Base-by-base conservation (phyloP, 2,888 invertebrate species). In the Aleiodes leptofemur region DNA sequence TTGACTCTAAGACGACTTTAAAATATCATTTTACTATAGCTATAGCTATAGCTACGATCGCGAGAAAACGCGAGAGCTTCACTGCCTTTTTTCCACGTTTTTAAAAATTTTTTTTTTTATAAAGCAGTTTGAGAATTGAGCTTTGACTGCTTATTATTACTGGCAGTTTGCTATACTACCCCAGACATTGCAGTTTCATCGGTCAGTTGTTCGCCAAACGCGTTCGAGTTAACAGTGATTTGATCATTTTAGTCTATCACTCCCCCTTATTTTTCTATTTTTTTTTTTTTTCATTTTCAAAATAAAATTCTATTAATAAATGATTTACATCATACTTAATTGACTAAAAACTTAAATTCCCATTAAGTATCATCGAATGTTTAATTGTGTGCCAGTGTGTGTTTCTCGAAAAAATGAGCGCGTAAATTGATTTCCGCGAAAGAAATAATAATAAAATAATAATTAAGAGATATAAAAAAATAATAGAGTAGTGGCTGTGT, bases 151-250 rank as follows among this genome's bases (percentile, higher is more conserved):
- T 51, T n/a, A 68, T 51, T 50, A 51, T 68, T 68, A 51, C 23
- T 13, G 51, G 48, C 51, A 68, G 43, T 64, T 64, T 8, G 13
- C 31, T 51, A 51, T 68, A 50, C 50, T 68, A 51, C 68, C 51
- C 68, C 51, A 48, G 43, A 64, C 38, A 68, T 51, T 31, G 68
- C 29, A 7, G 29, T 64, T 48, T 51, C 29, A 50, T 68, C 31
- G 68, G 51, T 68, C 68, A 68, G 68, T 68, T 68, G 68, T 51
- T 68, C 50, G 31, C 29, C 51, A 14, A 68, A 31, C 68, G 68
- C 31, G 68, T 31, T 51, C n/a, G 31, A 68, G 51, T 66, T 38
- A 59, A 31, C 64, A 64, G 64, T 48, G 64, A 43, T 48, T 64
- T 48, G 64, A 43, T 48, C 16, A 43, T 13, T 23, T 23, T 23